Percentiles rank a stretch among this genome's conserved stretches.
Evolutionary conservation across 2,888 invertebrate genomes (phyloP).

Genomic region (Scelioninae gen. 2): DNA sequence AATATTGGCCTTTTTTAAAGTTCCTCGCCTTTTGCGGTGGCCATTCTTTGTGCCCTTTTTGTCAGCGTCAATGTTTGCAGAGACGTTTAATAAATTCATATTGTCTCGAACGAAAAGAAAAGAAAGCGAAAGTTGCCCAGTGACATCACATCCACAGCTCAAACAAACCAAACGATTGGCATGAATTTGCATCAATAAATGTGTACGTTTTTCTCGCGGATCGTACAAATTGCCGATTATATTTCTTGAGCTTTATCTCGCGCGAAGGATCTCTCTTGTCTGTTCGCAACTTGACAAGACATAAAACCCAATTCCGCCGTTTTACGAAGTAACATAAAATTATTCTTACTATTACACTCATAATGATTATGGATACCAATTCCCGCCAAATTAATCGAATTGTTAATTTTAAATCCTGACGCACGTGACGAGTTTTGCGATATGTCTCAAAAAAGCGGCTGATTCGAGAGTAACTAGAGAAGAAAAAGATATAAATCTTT

Average conservation of each 20-base stretch:
- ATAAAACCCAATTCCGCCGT: neutral
- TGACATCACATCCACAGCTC: slow-evolving; percentile 39
- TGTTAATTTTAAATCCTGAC: slow-evolving; percentile 1
- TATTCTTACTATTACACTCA: neutral
- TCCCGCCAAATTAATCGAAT: slow-evolving; percentile 18
- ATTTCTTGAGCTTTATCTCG: slow-evolving; percentile 1
- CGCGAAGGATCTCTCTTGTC: neutral
- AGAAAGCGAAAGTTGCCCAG: slow-evolving; percentile 42
- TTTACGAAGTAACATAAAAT: slow-evolving; percentile 1
- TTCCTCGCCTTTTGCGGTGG: neutral
- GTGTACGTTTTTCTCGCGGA: slow-evolving; percentile 12
- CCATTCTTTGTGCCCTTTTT: slow-evolving; percentile 4
- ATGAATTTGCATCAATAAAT: slow-evolving; percentile 14
- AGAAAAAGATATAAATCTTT: slow-evolving; percentile 32
- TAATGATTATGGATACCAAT: neutral
- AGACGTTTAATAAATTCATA: no score
- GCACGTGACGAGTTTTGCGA: neutral
- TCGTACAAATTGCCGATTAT: slow-evolving; percentile 7
- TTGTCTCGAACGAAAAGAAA: slow-evolving; percentile 16
- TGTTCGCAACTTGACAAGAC: no score
- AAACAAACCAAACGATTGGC: slow-evolving; percentile 24
- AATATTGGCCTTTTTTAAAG: slow-evolving; percentile 21
- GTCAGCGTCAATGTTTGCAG: neutral
- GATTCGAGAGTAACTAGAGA: slow-evolving; percentile 7
- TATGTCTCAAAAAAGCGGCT: slow-evolving; percentile 19